phyloP scores from a whole-genome alignment of 2,113 vertebrate species.

The Rhabdornis inornatus region DNA sequence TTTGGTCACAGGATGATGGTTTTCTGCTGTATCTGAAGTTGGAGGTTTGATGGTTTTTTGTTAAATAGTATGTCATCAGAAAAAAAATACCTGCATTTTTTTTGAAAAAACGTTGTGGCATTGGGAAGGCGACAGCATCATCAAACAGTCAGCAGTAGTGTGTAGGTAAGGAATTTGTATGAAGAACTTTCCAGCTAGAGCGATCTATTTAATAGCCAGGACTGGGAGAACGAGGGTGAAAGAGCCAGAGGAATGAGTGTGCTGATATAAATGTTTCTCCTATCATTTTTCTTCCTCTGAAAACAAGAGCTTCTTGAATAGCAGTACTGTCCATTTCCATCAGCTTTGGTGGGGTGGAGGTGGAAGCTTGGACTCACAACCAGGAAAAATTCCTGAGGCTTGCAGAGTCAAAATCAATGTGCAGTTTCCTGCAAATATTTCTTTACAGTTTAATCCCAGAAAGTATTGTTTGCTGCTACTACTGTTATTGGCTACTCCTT shows the following conservation, averaged over 20 bases:
- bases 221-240: background rate
- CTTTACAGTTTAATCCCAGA: background rate
- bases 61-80: conserved; percentile 16
- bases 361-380: background rate
- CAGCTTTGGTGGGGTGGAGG: background rate
- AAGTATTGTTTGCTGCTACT: background rate
- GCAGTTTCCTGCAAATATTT: background rate
- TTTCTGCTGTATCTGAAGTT: conserved; percentile 42
- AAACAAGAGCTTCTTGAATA: background rate
- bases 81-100: background rate
- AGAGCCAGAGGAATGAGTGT: background rate
- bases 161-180: conserved; percentile 23
- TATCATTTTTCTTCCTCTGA: conserved; percentile 12
- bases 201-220: background rate
- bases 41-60: conserved; percentile 17
- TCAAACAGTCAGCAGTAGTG: conserved; percentile 2
- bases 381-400: background rate
- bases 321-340: background rate
- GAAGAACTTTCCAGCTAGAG: background rate
- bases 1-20: conserved; percentile 37
- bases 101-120: background rate
- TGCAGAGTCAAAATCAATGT: background rate
- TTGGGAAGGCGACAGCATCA: conserved; percentile 21
- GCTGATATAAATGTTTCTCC: background rate
- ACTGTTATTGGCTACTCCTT: background rate